These are phyloP conservation scores for Indri indri DNA, from an alignment of 2,113 vertebrate genomes.

Conservation along the genomic window DNA sequence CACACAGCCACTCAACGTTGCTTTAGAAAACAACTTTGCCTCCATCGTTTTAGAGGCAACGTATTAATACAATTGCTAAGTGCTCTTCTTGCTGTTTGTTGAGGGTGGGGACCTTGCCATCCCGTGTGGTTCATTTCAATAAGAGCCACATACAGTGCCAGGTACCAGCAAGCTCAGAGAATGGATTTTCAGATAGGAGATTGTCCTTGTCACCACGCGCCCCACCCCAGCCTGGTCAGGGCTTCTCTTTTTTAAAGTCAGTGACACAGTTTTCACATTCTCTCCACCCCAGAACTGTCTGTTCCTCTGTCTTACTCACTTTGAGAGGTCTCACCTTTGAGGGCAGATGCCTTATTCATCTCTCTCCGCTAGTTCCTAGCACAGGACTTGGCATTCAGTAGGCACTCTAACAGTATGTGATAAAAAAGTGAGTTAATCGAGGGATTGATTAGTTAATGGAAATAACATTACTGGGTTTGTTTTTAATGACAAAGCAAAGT, in stretches of 20 bases:
- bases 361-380: neutral
- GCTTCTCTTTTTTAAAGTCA: neutral
- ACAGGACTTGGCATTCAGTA: neutral
- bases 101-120: neutral
- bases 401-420: neutral
- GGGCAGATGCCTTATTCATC: neutral
- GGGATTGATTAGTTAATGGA: neutral
- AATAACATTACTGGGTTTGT: neutral
- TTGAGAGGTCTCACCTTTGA: neutral
- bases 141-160: neutral
- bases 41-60: neutral
- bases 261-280: neutral
- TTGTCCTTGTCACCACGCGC: neutral
- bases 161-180: neutral
- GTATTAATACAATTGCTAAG: neutral
- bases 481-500: neutral
- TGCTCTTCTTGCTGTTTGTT: neutral
- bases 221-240: neutral
- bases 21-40: neutral
- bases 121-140: neutral
- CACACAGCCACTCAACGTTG: neutral
- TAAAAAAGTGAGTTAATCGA: neutral
- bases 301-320: neutral
- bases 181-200: neutral
- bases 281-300: neutral